Percentiles rank a stretch among this genome's conserved stretches.
Evolutionary conservation across 1,140 invertebrate species (phyloP).

Genomic region (Leptopilina clavipes): DNA sequence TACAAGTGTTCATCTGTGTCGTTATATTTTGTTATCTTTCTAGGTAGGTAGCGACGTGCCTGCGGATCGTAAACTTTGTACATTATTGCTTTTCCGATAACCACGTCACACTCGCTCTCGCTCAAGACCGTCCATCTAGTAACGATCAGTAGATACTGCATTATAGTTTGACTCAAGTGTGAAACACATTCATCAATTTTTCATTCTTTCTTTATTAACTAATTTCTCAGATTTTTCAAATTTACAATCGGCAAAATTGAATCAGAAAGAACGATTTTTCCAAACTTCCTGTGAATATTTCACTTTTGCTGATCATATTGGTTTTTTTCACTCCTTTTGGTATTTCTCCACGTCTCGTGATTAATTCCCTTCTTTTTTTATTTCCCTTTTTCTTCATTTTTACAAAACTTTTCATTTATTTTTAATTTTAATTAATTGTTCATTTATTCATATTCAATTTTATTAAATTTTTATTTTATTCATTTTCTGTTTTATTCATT

Average conservation of each 20-base stretch:
- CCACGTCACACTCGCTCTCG: slow-evolving; percentile 60
- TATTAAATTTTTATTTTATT: no score
- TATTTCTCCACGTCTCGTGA: background rate
- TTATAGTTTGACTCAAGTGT: slow-evolving; percentile 48
- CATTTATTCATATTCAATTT: no score
- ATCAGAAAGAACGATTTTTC: background rate
- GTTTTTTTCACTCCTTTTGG: background rate
- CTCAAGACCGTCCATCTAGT: slow-evolving; percentile 55
- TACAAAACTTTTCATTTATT: no score
- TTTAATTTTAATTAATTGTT: no score
- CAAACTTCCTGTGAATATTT: background rate
- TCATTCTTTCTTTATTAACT: background rate
- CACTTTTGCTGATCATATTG: background rate
- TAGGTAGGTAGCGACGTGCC: slow-evolving; percentile 58
- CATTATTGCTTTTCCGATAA: slow-evolving; percentile 74
- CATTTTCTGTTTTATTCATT: no score
- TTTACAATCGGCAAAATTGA: background rate
- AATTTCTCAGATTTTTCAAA: background rate
- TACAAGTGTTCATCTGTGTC: slow-evolving; percentile 52
- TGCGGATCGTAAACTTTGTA: slow-evolving; percentile 71
- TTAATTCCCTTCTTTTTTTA: no score
- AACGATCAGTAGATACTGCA: slow-evolving; percentile 53
- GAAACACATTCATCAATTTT: slow-evolving; percentile 40
- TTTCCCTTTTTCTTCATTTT: no score
- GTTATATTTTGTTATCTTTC: slow-evolving; percentile 63